Evolutionary conservation across 2,797 vertebrate species (phyloP).

Genomic region (Chelonia mydas): DNA sequence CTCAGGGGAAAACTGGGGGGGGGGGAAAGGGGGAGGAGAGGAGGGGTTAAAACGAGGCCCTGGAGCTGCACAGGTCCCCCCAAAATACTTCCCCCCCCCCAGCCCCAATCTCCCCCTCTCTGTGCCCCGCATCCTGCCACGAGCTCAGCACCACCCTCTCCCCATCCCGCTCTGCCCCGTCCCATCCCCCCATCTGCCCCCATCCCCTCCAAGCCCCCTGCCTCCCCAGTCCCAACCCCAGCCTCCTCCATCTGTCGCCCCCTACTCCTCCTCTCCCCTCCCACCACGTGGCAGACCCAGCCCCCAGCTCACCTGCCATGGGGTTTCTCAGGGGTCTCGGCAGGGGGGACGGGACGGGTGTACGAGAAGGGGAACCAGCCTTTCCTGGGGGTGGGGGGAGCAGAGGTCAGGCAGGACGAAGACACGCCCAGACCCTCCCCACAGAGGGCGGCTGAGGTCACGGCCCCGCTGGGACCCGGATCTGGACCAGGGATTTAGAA

Average conservation of each 20-base stretch:
- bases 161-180: neutral
- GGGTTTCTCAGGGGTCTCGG: constrained; percentile 74
- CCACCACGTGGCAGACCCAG: neutral
- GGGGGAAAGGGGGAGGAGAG: neutral
- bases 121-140: neutral
- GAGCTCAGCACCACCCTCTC: neutral
- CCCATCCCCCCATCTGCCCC: neutral
- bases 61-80: neutral
- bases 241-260: neutral
- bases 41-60: neutral
- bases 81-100: constrained; percentile 38
- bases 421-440: neutral
- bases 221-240: neutral
- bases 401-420: neutral
- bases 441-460: neutral
- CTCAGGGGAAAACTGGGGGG: constrained; percentile 75
- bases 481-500: neutral
- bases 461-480: neutral
- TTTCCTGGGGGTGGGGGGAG: constrained; percentile 81
- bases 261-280: neutral
- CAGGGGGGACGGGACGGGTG: constrained; percentile 81
- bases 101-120: constrained; percentile 48
- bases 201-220: neutral
- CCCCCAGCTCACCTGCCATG: constrained; percentile 76
- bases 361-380: constrained; percentile 93